Base-by-base conservation (phyloP, 2,888 invertebrate genomes). In the Cephus nigrinus region DNA sequence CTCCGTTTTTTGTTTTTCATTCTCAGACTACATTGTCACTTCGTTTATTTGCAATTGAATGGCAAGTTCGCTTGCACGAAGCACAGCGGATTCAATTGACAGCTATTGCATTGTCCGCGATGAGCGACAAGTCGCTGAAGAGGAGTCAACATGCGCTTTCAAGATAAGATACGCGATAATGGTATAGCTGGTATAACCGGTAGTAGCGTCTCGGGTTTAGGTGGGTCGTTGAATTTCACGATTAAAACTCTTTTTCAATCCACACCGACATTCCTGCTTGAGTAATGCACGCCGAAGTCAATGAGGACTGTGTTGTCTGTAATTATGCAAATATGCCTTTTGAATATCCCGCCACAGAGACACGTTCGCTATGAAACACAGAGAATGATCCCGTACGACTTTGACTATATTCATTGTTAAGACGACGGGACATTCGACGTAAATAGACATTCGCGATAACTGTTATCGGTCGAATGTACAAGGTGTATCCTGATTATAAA, bases 1-100 rank as follows among this genome's bases (percentile, higher is more conserved):
- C 40, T 79, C 31, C 30, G 12, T 76, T 77, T 69, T 35, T 69
- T 77, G 75, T 75, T 76, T 75, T 75, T 75, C 40, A 23, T 55
- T 55, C 40, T 55, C 40, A 55, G 40, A 55, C 40, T 9, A 55
- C 40, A 9, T 55, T 55, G 40, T 55, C 40, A 55, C 23, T 55
- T 55, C 40, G 9, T 55, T 55, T 23, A 55, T 55, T 55, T 23
- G 15, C 23, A 55, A 55, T 55, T 55, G 40, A 55, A 55, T 15
- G 40, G 40, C 40, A 55, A 23, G 40, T 55, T 55, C 23, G 40
- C 23, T 9, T 55, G 5, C 40, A 23, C 23, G 5, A 1, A 1
- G 40, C 23, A 55, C 23, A 9, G 40, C 40, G 40, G 2, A 55
- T 55, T 55, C 40, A 55, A 55, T 55, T 23, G 40, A 23, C 40